Conservation (phyloP, 2,113 vertebrate genomes). For the Pseudorasbora parva region DNA sequence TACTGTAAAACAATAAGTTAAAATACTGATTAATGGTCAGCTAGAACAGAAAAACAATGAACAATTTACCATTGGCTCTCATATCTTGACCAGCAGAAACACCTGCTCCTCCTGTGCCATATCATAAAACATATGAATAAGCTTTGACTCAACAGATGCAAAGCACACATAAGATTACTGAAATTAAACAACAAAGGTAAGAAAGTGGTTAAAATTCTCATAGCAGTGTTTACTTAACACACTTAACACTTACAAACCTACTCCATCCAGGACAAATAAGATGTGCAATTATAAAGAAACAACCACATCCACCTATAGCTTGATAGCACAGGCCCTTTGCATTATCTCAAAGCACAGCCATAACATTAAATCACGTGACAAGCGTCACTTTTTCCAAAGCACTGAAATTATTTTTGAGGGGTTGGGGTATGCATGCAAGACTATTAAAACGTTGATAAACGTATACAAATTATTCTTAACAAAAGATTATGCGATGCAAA, state of each 20-base stretch:
- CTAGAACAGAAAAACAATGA: neutral
- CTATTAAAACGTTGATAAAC: neutral
- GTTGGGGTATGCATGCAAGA: neutral
- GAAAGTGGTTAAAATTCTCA: neutral
- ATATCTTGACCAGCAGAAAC: neutral
- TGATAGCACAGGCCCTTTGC: neutral
- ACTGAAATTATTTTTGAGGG: neutral
- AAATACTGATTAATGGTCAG: neutral
- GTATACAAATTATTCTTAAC: neutral
- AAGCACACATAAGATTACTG: neutral
- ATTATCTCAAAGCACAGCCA: neutral
- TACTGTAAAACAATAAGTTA: neutral
- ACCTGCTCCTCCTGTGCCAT: conserved; percentile 12
- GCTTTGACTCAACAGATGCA: neutral
- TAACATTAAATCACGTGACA: conserved; percentile 7
- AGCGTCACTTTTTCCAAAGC: neutral
- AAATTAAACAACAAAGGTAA: neutral
- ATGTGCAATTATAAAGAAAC: neutral
- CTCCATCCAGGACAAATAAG: neutral
- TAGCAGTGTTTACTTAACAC: neutral
- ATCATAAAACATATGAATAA: neutral
- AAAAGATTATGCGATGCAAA: neutral
- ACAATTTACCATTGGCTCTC: neutral
- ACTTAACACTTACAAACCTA: neutral
- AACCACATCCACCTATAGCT: neutral